phyloP scores from a whole-genome alignment of 2,888 invertebrate species.

The Amblyteles armatorius region DNA sequence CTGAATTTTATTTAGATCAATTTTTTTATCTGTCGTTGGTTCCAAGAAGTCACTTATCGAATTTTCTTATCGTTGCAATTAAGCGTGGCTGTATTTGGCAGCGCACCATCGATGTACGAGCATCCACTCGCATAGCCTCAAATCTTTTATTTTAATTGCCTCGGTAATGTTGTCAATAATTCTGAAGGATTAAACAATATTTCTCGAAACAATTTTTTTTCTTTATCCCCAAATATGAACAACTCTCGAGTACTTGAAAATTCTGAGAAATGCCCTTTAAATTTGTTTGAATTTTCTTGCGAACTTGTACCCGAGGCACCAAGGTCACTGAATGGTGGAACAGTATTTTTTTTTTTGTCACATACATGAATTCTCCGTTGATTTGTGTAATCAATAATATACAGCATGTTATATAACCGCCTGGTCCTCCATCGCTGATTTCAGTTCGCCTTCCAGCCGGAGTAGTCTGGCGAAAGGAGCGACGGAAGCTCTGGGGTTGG shows the following conservation, averaged over 20 bases:
- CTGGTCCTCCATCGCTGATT: slow-evolving; percentile 62
- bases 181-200: not conserved
- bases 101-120: too few species aligned
- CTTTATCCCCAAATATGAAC: too few species aligned
- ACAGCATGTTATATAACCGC: not conserved
- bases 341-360: not conserved
- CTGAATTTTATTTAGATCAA: not conserved
- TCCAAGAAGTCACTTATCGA: not conserved
- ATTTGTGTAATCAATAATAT: slow-evolving; percentile 3
- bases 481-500: slow-evolving; percentile 47
- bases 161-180: not conserved
- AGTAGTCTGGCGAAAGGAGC: slow-evolving; percentile 49
- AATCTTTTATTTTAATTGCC: not conserved
- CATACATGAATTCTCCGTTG: not conserved
- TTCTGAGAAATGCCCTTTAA: not conserved
- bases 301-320: not conserved
- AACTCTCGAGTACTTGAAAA: too few species aligned
- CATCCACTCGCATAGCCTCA: not conserved
- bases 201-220: not conserved
- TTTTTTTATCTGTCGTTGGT: not conserved
- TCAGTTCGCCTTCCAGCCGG: slow-evolving; percentile 24
- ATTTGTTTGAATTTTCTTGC: not conserved
- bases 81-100: too few species aligned
- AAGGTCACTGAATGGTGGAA: not conserved
- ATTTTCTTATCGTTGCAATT: not conserved